Base-by-base conservation (phyloP, 2,888 invertebrate species). In the Ypsolopha scabrella region DNA sequence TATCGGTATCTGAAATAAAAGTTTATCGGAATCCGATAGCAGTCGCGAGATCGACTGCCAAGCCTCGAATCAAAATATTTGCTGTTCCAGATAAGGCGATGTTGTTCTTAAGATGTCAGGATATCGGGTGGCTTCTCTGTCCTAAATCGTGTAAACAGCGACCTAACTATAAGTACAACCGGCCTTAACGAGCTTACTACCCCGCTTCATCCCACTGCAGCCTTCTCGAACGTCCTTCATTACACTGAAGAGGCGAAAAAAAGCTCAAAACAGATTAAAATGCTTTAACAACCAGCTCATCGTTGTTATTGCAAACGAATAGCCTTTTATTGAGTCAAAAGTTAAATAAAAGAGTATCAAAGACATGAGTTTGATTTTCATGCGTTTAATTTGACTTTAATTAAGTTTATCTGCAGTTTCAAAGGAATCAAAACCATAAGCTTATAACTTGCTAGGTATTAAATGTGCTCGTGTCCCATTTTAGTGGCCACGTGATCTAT, bases 1-100 rank as follows among this genome's bases (percentile, higher is more conserved):
- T 41, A 48, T 50, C 50, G 50, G 50, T 53, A 41, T 44, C 51
- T 47, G 37, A 48, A 48, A 13, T 41, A 51, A 41, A 52, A 53
- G 53, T 56, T 56, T 57, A 56, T 58, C 55, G 56, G 53, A 55
- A 58, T 54, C 52, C 57, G 51, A 56, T 57, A 54, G 43, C 43
- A 47, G 49, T 52, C 50, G n/a, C 8, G 45, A 35, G 39, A 43
- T 10, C 13, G 41, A 33, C 38, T 34, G 41, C 34, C 10, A 45
- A 13, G 47, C 35, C 4, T 24, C 24, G 34, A 39, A 45, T 45
- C 34, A 13, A 13, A 36, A 36, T 43, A 13, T 24, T 24, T 43
- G 13, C 8, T 10, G 10, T 38, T 11, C 13, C 9, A 36, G 13
- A 37, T 13, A 47, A 47, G 11, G 33, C 13, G 14, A 36, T 37